A percentile compares a stretch with the other conserved stretches of the same genome.
phyloP scores from a whole-genome alignment of 2,888 invertebrate species.

The Noctua janthe region DNA sequence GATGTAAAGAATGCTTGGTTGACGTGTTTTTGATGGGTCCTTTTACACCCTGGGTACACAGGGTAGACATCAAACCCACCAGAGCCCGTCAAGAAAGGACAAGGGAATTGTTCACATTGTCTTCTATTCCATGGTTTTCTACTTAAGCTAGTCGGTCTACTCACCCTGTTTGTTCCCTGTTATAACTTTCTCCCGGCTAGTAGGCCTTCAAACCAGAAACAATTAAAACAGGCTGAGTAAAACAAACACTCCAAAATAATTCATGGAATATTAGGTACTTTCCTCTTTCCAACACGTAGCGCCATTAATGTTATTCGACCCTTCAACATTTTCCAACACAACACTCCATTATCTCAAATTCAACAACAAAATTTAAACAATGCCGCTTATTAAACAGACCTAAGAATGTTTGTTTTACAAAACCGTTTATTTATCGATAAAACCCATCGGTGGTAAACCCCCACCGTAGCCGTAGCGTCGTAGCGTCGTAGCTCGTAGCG shows the following conservation, averaged over 20 bases:
- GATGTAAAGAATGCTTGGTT: no score
- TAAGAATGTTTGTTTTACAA: conserved; percentile 48
- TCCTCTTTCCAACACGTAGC: background rate
- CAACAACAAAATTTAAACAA: conserved; percentile 28
- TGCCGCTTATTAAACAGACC: conserved; percentile 43
- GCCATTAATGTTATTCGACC: conserved; percentile 19
- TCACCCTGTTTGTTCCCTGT: no score
- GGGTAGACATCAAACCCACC: background rate
- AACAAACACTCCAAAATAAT: conserved; percentile 1
- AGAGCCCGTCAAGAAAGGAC: background rate
- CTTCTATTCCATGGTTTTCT: conserved; percentile 22
- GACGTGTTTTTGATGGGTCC: background rate
- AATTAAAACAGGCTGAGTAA: conserved; percentile 15
- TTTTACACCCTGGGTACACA: background rate
- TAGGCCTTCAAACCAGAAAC: background rate
- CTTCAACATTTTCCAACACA: conserved; percentile 1
- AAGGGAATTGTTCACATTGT: conserved; percentile 2
- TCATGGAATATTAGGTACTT: background rate
- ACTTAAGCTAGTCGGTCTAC: background rate
- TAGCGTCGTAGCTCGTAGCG: conserved; percentile 56
- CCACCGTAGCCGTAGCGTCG: conserved; percentile 61
- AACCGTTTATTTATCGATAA: conserved; percentile 64
- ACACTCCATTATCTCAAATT: conserved; percentile 26
- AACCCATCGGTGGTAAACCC: conserved; percentile 58
- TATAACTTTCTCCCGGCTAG: background rate